phyloP scores from a whole-genome alignment of 2,888 invertebrate genomes.

The Encarsia formosa region DNA sequence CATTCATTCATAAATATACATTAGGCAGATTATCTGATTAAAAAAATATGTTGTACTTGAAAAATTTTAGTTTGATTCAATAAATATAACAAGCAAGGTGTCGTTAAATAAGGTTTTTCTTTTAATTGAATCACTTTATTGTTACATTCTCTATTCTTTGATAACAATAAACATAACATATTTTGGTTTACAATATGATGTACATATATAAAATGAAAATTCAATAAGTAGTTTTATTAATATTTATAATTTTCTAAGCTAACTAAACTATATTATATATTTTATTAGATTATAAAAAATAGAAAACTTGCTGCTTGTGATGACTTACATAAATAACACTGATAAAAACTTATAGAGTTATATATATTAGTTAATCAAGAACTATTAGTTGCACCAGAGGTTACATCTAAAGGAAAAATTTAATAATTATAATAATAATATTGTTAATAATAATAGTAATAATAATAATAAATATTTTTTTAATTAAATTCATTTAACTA shows the following conservation, averaged over 20 bases:
- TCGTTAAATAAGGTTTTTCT: slow-evolving; percentile 1
- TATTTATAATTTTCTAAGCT: slow-evolving; percentile 11
- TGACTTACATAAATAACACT: slow-evolving; percentile 8
- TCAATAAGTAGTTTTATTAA: slow-evolving; percentile 11
- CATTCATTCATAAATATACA: too few species aligned
- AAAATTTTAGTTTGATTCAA: too few species aligned
- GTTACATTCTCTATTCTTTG: slow-evolving; percentile 18
- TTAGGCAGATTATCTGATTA: too few species aligned
- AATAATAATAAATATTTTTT: slow-evolving; percentile 23
- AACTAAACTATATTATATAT: slow-evolving; percentile 18
- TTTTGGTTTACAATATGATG: slow-evolving; percentile 23
- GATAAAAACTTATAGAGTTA: slow-evolving; percentile 4
- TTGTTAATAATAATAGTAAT: slow-evolving; percentile 16
- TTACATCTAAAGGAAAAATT: slow-evolving; percentile 18
- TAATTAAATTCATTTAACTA: slow-evolving; percentile 18
- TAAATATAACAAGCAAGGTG: too few species aligned
- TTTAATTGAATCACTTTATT: slow-evolving; percentile 24
- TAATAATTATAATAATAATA: slow-evolving; percentile 22
- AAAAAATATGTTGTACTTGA: too few species aligned
- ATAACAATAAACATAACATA: slow-evolving; percentile 25
- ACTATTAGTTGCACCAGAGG: slow-evolving; percentile 18
- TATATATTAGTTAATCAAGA: slow-evolving; percentile 14
- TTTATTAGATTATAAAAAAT: slow-evolving; percentile 18
- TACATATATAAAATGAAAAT: slow-evolving; percentile 19
- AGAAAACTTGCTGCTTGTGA: slow-evolving; percentile 18